Evolutionary conservation across 2,888 invertebrate genomes (phyloP).

Genomic region (Tanypteryx hageni): DNA sequence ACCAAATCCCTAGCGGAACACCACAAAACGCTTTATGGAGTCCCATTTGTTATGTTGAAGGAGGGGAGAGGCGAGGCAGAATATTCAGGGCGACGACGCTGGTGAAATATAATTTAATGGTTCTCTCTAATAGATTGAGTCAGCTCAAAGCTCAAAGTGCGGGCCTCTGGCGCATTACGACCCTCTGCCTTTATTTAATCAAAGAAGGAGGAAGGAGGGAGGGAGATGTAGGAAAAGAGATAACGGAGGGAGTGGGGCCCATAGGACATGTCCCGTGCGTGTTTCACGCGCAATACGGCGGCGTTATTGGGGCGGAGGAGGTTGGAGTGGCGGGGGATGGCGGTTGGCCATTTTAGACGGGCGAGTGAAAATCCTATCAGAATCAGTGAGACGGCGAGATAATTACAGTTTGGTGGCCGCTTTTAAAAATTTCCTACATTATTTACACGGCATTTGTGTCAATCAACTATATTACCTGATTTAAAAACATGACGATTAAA

Average conservation of each 20-base stretch:
- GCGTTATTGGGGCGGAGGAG: no score
- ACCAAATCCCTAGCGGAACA: constrained; percentile 42
- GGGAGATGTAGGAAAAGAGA: not conserved
- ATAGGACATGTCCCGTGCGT: not conserved
- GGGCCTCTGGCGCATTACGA: constrained; percentile 9
- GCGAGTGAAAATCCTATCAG: no score
- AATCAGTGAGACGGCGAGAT: no score
- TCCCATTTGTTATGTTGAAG: constrained; percentile 38
- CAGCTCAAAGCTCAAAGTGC: constrained; percentile 22
- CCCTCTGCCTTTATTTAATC: constrained; percentile 9
- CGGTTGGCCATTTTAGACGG: no score
- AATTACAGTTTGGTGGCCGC: no score
- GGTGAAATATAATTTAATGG: constrained; percentile 56
- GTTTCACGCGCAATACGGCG: not conserved
- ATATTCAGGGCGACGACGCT: not conserved
- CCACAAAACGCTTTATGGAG: constrained; percentile 55
- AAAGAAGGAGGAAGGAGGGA: not conserved
- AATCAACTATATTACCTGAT: no score
- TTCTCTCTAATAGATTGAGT: constrained; percentile 57
- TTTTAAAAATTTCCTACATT: no score
- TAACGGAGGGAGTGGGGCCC: not conserved
- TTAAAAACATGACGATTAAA: no score
- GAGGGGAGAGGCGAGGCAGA: not conserved
- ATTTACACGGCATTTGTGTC: no score
- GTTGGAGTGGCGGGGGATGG: no score